Base-by-base conservation (phyloP, 2,113 vertebrate species). In the Elephas maximus region DNA sequence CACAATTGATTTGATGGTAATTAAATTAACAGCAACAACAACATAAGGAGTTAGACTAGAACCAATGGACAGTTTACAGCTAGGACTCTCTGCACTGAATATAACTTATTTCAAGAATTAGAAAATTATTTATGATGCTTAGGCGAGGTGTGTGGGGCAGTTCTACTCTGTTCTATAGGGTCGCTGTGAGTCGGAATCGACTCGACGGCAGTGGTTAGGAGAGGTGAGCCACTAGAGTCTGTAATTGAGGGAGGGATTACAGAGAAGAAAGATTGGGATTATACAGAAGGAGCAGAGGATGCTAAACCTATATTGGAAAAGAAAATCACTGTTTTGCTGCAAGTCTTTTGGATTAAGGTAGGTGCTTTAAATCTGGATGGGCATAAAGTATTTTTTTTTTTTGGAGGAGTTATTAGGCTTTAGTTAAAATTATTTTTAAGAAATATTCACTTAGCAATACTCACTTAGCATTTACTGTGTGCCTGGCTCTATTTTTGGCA, bases 291-390 rank as follows among this genome's bases (percentile, higher is more conserved):
- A 92, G 45, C 23, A 90, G 85, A 74, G 89, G 65, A 60, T 33
- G 65, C 48, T 65, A 57, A 89, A 30, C 83, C 48, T 73, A 33
- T 85, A 33, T 93, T 95, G 8, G 90, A 93, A 17, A 84, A 90
- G 20, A 85, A 24, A 74, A 18, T 93, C 90, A 8, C 18, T 78
- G 6, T 97, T 96, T 96, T 94, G 60, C 65, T 97, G 90, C 33
- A 89, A 48, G 89, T 95, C 44, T 82, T 96, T 92, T 94, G 74
- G 48, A 65, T 94, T 87, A 95, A 91, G 23, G 24, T 82, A 79
- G 18, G 5, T 90, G 10, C 12, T 90, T 96, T n/a, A 7, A 65
- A n/a, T 88, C 14, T 83, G 37, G 23, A 87, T 93, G 83, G 93
- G 20, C 41, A 78, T 84, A 82, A 41, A 69, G 2, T 30, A 77